Percentiles rank a stretch among this genome's conserved stretches.
Conservation (phyloP, 1,140 invertebrate species). For the Choristoneura fumiferana region DNA sequence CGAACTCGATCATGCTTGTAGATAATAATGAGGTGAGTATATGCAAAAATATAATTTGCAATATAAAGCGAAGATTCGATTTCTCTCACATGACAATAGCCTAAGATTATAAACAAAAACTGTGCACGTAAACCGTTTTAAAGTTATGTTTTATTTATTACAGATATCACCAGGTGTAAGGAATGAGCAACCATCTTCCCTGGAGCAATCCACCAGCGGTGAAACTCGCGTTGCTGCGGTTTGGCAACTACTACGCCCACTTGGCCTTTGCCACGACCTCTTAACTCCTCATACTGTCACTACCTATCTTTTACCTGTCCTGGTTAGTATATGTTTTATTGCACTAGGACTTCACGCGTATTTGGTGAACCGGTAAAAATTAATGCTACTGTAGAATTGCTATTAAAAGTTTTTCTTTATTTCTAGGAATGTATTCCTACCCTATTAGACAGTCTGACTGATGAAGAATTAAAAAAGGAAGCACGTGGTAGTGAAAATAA, state of each 20-base stretch:
- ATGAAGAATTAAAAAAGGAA: constrained; percentile 98
- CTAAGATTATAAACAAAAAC: no score
- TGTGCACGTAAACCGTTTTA: no score
- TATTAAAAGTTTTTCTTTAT: no score
- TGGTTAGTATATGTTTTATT: constrained; percentile 83
- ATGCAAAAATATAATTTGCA: no score
- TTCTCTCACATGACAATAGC: no score
- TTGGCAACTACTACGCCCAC: constrained; percentile 89
- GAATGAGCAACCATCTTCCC: constrained; percentile 61
- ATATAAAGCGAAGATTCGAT: no score
- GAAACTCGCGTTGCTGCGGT: constrained; percentile 66
- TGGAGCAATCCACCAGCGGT: constrained; percentile 59
- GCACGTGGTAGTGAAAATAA: constrained; percentile 95
- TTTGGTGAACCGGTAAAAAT: no score
- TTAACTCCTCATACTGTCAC: constrained; percentile 93
- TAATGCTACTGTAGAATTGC: no score
- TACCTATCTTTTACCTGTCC: constrained; percentile 95
- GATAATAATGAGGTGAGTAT: constrained; percentile 58
- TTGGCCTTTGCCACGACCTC: constrained; percentile 95
- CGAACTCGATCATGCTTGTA: constrained; percentile 50
- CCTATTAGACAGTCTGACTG: constrained; percentile 95
- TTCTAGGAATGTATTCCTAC: constrained; percentile 92
- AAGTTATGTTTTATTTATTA: constrained; percentile 19
- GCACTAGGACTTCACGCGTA: no score
- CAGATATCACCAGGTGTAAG: constrained; percentile 48